Evolutionary conservation across 1,140 invertebrate genomes (phyloP).

Genomic region (Bathynomus jamesi): DNA sequence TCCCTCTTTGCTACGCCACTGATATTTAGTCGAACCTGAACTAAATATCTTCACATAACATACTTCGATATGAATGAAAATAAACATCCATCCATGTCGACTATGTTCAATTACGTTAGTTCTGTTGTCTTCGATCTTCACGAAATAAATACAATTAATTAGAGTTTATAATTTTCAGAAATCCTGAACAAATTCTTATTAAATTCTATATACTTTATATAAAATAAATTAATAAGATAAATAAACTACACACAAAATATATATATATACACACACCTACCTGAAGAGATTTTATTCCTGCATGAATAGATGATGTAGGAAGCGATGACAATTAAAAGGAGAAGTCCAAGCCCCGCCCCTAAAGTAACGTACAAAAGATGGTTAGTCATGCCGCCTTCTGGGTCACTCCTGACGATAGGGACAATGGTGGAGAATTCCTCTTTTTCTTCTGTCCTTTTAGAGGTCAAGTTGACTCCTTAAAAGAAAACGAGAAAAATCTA

Average conservation of each 20-base stretch:
- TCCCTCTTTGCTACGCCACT: too few species aligned
- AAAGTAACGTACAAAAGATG: conserved; percentile 47
- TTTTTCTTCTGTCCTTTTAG: neutral
- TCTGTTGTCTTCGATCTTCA: too few species aligned
- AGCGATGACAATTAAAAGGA: conserved; percentile 21
- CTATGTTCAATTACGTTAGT: too few species aligned
- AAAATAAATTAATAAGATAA: too few species aligned
- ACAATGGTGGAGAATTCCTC: neutral
- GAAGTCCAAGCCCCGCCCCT: conserved; percentile 45
- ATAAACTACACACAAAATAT: neutral
- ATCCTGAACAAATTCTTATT: neutral
- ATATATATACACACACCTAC: neutral
- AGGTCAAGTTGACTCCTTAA: neutral
- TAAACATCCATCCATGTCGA: too few species aligned
- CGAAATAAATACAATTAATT: neutral
- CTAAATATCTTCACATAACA: too few species aligned
- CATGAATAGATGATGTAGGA: conserved; percentile 16
- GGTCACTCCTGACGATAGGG: conserved; percentile 18
- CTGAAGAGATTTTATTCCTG: conserved; percentile 12
- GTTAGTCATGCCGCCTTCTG: conserved; percentile 39
- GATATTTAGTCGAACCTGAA: too few species aligned
- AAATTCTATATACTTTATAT: neutral
- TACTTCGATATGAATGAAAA: too few species aligned
- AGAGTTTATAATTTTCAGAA: too few species aligned
- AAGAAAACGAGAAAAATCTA: neutral